Conservation (phyloP, 2,113 vertebrate species). For the Lamprologus lemairii region DNA sequence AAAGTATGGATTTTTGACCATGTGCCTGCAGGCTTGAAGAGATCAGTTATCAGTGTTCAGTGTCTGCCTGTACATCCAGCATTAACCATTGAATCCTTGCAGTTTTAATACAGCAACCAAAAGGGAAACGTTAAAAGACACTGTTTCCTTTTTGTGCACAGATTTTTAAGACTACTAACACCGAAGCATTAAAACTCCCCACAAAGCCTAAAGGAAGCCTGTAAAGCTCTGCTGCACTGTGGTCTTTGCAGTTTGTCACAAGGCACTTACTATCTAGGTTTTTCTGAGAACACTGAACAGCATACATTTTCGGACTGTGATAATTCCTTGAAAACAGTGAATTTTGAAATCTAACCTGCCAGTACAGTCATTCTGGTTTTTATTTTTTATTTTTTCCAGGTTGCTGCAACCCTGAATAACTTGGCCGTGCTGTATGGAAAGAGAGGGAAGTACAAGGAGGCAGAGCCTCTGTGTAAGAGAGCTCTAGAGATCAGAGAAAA, state of each 20-base stretch:
- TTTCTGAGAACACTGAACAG: neutral
- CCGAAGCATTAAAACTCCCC: neutral
- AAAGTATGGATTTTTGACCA: neutral
- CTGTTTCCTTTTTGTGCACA: neutral
- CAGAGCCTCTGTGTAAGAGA: constrained; percentile 93
- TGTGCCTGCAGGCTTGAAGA: neutral
- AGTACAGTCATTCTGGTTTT: neutral
- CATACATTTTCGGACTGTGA: neutral
- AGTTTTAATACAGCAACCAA: neutral
- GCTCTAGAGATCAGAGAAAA: constrained; percentile 98
- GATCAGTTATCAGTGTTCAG: neutral
- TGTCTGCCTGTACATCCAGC: neutral
- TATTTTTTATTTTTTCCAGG: constrained; percentile 63
- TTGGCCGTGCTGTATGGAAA: constrained; percentile 96
- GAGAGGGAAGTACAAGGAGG: constrained; percentile 96
- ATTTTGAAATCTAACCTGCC: neutral
- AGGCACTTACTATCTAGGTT: neutral
- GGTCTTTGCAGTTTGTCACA: neutral
- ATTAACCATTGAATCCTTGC: neutral
- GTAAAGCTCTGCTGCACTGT: neutral
- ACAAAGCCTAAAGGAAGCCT: neutral
- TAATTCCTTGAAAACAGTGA: neutral
- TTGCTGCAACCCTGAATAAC: constrained; percentile 96
- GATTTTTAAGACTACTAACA: neutral
- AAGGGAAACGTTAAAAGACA: neutral